A percentile compares a stretch with the other conserved stretches of the same genome.
These are phyloP conservation scores for Rhopalosiphum padi DNA, from an alignment of 1,140 invertebrate genomes.

Conservation along the genomic window DNA sequence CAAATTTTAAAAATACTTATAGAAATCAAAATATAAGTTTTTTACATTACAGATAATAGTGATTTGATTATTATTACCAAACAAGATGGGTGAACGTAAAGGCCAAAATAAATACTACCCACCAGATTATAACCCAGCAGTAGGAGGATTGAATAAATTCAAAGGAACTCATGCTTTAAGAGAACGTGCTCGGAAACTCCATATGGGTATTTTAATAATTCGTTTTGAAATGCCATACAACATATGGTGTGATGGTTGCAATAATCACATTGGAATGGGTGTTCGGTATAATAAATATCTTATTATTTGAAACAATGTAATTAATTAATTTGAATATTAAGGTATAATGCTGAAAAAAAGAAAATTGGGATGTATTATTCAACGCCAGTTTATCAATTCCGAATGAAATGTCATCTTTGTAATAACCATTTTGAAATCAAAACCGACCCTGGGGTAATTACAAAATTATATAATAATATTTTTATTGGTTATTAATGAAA, in stretches of 20 bases:
- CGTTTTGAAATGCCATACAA: constrained; percentile 99
- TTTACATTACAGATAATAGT: constrained; percentile 6
- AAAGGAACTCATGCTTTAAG: constrained; percentile 94
- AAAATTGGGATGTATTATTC: constrained; percentile 99
- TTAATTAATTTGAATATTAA: constrained; percentile 60
- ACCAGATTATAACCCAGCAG: constrained; percentile 94
- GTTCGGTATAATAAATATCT: constrained; percentile 70
- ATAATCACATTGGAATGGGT: constrained; percentile 99
- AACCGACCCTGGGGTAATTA: constrained; percentile 90
- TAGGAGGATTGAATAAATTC: constrained; percentile 93
- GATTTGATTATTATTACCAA: neutral
- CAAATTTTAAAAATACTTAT: neutral
- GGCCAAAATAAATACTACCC: constrained; percentile 98
- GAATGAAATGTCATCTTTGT: constrained; percentile 99
- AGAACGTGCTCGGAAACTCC: constrained; percentile 92
- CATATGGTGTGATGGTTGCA: constrained; percentile 98
- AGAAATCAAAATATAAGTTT: neutral
- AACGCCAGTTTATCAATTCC: constrained; percentile 96
- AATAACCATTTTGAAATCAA: constrained; percentile 98
- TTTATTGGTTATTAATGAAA: constrained; percentile 54
- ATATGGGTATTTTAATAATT: constrained; percentile 96
- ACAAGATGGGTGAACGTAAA: constrained; percentile 93
- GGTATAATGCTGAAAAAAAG: constrained; percentile 98
- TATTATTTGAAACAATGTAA: constrained; percentile 1
- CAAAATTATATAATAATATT: neutral